Conservation (phyloP, 2,797 vertebrate species). For the Semaprochilodus insignis region DNA sequence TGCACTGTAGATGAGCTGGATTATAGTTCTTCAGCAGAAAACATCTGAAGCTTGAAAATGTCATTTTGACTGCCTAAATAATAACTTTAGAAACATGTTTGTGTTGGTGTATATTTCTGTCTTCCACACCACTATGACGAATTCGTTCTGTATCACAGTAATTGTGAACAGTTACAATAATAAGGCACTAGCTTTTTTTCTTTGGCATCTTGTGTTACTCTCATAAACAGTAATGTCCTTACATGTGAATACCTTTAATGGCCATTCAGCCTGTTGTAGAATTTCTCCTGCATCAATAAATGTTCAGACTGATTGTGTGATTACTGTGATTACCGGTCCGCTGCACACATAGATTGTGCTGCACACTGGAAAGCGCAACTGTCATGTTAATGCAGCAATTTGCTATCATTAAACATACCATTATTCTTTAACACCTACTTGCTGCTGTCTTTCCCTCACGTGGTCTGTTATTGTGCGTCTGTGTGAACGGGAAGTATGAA, state of each 20-base stretch:
- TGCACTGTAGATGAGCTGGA: not conserved
- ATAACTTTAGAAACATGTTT: no score
- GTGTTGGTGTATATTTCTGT: no score
- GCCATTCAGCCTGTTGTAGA: not conserved
- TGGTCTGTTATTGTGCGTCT: constrained; percentile 1
- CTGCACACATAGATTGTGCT: not conserved
- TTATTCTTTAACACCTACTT: not conserved
- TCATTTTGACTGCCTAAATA: no score
- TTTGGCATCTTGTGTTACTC: not conserved
- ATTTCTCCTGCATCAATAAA: not conserved
- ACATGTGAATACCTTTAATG: not conserved
- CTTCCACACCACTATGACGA: no score
- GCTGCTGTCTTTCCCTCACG: not conserved
- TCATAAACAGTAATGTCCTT: not conserved
- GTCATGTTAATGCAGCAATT: not conserved
- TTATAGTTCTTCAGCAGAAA: not conserved
- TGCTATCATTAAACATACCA: not conserved
- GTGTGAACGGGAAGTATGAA: not conserved
- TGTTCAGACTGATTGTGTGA: not conserved
- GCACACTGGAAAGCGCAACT: not conserved
- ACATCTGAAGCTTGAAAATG: not conserved
- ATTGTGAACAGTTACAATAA: not conserved
- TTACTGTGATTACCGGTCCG: not conserved
- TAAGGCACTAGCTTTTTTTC: not conserved
- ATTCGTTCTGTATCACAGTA: no score